Evolutionary conservation across 2,888 invertebrate species (phyloP), one percentile per base, ranked within the genome.

Genomic region (Stramonita haemastoma): DNA sequence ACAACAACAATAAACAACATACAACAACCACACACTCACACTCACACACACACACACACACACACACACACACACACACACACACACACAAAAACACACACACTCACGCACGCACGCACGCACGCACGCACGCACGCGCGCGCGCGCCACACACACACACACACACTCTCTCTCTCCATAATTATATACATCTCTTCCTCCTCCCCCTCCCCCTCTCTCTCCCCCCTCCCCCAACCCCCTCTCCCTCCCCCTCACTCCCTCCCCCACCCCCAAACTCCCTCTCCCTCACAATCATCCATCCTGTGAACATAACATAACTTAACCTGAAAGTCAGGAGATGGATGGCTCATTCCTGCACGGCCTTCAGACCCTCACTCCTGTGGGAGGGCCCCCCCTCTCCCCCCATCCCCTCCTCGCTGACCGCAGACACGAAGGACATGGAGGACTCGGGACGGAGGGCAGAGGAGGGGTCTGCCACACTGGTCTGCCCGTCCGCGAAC

Each of bases 401-500:
- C n/a, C n/a, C 19, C 66, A 66, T 0, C 66, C 66, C 66, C 32
- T 86, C 86, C 32, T 86, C 86, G 34, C 86, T 85, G 29, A 57
- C 29, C 15, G 46, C 84, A 1, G 84, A 85, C 15, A 73, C 73
- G 73, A 87, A 73, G 73, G 87, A 87, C 87, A 87, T 87, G 73
- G 87, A 87, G n/a, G 87, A 87, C 73, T 87, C 87, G 5, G 87
- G 32, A 15, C 87, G 87, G 19, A 87, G 13, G 26, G 73, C 26
- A n/a, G n/a, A n/a, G 46, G 22, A 4, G 29, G 85, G 85, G 36
- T 85, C 85, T 6, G 85, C 57, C 29, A 85, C 4, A 29, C 57
- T 60, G 36, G 85, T 89, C 57, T 79, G 70, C 17, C 87, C 77
- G 57, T 91, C 90, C 0, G 89, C 87, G 32, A 91, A 91, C 56